A percentile compares a stretch with the other conserved stretches of the same genome.
Conservation (phyloP, 2,113 vertebrate species). For the Corythaeola cristata region DNA sequence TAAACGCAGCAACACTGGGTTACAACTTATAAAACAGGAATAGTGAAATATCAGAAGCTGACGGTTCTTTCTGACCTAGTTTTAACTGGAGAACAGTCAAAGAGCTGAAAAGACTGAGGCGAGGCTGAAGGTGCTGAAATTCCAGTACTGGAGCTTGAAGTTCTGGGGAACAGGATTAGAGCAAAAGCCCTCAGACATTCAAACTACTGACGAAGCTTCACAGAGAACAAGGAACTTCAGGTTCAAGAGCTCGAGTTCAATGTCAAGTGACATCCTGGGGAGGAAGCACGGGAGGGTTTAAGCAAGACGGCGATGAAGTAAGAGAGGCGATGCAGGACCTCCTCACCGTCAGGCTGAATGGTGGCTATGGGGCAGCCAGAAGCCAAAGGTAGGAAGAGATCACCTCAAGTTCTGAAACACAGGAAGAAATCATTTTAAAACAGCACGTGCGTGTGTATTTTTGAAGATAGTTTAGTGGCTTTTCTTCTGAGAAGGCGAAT, state of each 20-base stretch:
- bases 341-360: accelerated
- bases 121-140: constrained; percentile 64
- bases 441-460: accelerated
- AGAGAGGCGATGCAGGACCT: neutral
- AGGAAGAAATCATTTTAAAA: neutral
- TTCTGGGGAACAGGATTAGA: constrained; percentile 5
- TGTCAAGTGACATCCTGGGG: neutral
- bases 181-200: neutral
- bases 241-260: neutral
- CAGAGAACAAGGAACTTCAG: neutral
- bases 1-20: neutral
- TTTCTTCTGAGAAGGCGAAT: neutral
- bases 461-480: neutral
- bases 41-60: constrained; percentile 42
- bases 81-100: constrained; percentile 60
- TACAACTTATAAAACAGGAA: constrained; percentile 33
- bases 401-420: neutral
- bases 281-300: neutral
- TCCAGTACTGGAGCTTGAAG: constrained; percentile 31
- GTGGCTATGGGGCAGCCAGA: neutral
- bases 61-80: constrained; percentile 54
- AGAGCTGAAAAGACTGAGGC: neutral
- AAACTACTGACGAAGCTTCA: neutral
- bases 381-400: neutral
- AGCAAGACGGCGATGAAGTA: neutral